Conservation (phyloP, 1,140 invertebrate species). For the Metaphire vulgaris region DNA sequence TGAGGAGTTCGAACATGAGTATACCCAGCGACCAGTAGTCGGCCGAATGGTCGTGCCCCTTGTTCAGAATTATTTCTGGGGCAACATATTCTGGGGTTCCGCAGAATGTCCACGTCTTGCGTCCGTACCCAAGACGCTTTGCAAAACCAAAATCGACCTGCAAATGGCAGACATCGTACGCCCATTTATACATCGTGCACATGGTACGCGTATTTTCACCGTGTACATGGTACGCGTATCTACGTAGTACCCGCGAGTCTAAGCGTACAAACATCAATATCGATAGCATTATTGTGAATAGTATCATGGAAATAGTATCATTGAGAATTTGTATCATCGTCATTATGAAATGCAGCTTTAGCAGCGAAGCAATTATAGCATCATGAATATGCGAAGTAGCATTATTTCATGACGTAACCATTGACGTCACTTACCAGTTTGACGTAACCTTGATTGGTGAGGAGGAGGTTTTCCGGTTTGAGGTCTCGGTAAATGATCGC, state of each 20-base stretch:
- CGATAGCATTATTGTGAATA: too few species aligned
- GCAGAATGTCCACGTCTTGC: conserved; percentile 94
- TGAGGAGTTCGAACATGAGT: conserved; percentile 83
- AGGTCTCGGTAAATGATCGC: conserved; percentile 87
- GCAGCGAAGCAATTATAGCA: too few species aligned
- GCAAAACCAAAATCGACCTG: conserved; percentile 96
- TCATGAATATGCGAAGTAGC: too few species aligned
- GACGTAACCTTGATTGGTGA: conserved; percentile 78
- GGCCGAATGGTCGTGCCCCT: conserved; percentile 81
- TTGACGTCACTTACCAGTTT: conserved; percentile 75
- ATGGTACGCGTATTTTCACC: too few species aligned
- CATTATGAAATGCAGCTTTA: too few species aligned
- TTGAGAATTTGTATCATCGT: too few species aligned
- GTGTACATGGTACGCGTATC: too few species aligned
- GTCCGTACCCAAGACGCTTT: conserved; percentile 70
- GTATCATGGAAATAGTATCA: too few species aligned
- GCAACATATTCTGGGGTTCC: conserved; percentile 86
- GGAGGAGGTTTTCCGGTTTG: conserved; percentile 88
- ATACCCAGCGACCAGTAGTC: conserved; percentile 94
- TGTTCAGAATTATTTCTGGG: conserved; percentile 86
- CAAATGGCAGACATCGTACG: background rate
- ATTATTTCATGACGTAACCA: too few species aligned
- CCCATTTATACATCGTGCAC: too few species aligned
- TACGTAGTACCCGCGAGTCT: too few species aligned
- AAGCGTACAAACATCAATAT: too few species aligned